Evolutionary conservation across 2,113 vertebrate genomes (phyloP), one percentile per base, ranked within the genome.

Genomic region (Hemicordylus capensis): DNA sequence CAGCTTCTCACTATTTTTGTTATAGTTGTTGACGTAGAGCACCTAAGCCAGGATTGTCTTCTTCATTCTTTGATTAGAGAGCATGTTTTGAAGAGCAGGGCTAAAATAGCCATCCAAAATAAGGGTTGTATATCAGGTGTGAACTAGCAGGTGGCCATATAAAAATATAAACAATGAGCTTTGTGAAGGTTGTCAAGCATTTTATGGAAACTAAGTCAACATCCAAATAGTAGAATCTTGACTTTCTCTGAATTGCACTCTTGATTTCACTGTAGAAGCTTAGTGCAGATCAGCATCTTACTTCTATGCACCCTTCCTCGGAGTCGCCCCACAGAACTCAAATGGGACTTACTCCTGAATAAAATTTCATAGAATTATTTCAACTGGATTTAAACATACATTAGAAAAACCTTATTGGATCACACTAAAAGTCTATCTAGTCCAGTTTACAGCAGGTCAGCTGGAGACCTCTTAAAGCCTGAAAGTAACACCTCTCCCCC

Each of bases 31-130:
- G 48, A 12, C 86, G 87, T 37, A 28, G 28, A 1, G 64, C 19
- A 0, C 31, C 59, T 85, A 54, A 61, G 70, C 67, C 0, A 0
- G 0, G 0, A 42, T 12, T 17, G 14, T 9, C 82, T 24, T 78
- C 31, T 64, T 81, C 76, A 1, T 51, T 89, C 51, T 0, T 0
- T 44, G 24, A 66, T 77, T 80, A 59, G 1, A 2, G 72, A 70
- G 4, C 37, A 64, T 2, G 56, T 90, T 90, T 85, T 67, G 48
- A 84, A 87, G 26, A 85, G 22, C 17, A 80, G 34, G 4, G 84
- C 58, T 51, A 17, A 48, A 64, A 7, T 84, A 37, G 0, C 34
- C 34, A 0, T 78, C 26, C n/a, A 9, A 85, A 22, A 67, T 56
- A 31, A 79, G 1, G 12, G 64, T 24, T 78, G 39, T 78, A 34